A percentile compares a stretch with the other conserved stretches of the same genome.
These are phyloP conservation scores for Balanococcus diminutus DNA, from an alignment of 2,888 invertebrate species.

Conservation along the genomic window DNA sequence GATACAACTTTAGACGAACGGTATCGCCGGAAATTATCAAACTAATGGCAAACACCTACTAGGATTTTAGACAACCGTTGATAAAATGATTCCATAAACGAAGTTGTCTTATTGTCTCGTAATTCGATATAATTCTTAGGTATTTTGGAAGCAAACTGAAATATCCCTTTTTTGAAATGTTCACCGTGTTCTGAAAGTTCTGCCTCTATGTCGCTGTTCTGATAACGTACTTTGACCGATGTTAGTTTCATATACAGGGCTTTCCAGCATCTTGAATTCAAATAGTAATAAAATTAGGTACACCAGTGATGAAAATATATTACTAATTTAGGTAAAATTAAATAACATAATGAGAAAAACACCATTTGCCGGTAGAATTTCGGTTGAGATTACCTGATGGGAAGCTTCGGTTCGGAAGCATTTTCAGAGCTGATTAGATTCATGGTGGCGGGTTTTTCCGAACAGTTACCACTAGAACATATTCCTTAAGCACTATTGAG, in stretches of 20 bases:
- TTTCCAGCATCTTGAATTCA: constrained; percentile 47
- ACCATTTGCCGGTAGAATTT: neutral
- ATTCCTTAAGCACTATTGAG: neutral
- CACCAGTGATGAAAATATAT: neutral
- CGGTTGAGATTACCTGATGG: neutral
- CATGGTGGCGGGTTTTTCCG: neutral
- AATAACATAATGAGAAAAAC: neutral
- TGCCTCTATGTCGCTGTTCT: constrained; percentile 36
- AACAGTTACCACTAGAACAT: neutral
- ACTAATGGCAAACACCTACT: neutral
- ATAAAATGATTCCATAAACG: constrained; percentile 51
- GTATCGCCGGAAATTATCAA: neutral
- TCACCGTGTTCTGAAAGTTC: constrained; percentile 29
- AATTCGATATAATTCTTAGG: constrained; percentile 41
- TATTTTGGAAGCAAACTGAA: constrained; percentile 40
- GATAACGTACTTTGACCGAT: constrained; percentile 51
- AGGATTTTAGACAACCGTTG: constrained; percentile 46
- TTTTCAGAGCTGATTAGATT: neutral
- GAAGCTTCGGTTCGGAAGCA: constrained; percentile 7
- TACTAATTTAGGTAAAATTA: neutral
- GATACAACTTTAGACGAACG: neutral
- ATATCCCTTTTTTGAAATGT: constrained; percentile 45
- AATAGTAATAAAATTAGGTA: neutral
- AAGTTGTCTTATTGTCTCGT: constrained; percentile 40
- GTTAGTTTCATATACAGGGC: constrained; percentile 49